Conservation (phyloP, 2,888 invertebrate genomes). For the Macrosiphum euphorbiae region DNA sequence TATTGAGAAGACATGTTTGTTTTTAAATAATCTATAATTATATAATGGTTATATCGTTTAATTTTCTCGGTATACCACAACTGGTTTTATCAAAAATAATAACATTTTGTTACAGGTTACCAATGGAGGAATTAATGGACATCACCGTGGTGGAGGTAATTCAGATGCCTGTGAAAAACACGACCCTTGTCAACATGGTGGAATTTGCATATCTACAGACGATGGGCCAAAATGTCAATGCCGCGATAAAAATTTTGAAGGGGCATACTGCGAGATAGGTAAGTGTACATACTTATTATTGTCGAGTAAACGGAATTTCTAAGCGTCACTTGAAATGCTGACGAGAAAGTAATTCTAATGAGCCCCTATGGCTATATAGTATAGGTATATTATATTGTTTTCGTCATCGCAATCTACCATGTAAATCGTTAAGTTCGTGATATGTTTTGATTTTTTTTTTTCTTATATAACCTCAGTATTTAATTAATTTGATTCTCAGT, state of each 20-base stretch:
- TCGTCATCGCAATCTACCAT: neutral
- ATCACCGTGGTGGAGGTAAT: neutral
- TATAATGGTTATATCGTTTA: neutral
- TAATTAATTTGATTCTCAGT: neutral
- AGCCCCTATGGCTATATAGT: neutral
- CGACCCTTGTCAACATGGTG: constrained; percentile 95
- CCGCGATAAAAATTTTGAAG: constrained; percentile 91
- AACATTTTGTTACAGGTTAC: constrained; percentile 10
- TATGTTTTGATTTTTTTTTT: neutral
- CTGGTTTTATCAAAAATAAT: neutral
- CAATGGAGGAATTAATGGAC: neutral
- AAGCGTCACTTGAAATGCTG: neutral
- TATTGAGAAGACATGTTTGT: neutral
- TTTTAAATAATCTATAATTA: neutral
- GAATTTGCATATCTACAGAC: constrained; percentile 96
- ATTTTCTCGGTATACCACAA: neutral
- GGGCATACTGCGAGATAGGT: constrained; percentile 96
- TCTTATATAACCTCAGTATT: too few relatives aligned
- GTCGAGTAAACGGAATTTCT: neutral
- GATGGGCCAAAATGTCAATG: constrained; percentile 96
- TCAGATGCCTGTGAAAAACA: constrained; percentile 87
- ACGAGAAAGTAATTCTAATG: neutral
- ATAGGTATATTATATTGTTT: neutral
- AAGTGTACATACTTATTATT: constrained; percentile 68
- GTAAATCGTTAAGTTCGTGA: neutral